Evolutionary conservation across 1,140 invertebrate species (phyloP), one percentile per base, ranked within the genome.

Genomic region (Physella acuta): DNA sequence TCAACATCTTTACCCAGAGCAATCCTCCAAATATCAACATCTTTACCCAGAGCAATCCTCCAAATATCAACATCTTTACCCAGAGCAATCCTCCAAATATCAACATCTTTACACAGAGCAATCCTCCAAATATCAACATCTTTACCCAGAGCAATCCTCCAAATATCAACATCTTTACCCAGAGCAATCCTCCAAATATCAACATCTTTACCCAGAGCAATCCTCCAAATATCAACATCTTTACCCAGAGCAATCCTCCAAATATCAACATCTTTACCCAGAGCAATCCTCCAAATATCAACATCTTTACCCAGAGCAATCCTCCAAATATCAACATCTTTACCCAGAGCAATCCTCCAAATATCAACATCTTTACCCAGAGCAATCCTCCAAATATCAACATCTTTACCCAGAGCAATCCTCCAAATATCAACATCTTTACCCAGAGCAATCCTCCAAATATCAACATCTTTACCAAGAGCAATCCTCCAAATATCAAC

Each of bases 371-470:
- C 64, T 53, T 58, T 71, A 87, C 85, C 79, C n/a, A 87, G 66
- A 65, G 81, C 82, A 61, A 87, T 85, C 71, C 86, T 78, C 34
- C 86, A n/a, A n/a, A n/a, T n/a, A n/a, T n/a, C n/a, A n/a, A n/a
- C n/a, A n/a, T n/a, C 64, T 53, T 58, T 71, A 87, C 85, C 79
- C n/a, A 87, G 66, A 65, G 81, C 82, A 61, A 87, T 85, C 71
- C 86, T 78, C 34, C 86, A n/a, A n/a, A n/a, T n/a, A n/a, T n/a
- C n/a, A n/a, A n/a, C n/a, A n/a, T n/a, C 64, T 53, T 58, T 71
- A 87, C 85, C 79, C n/a, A 87, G 66, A 65, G 81, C 82, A 61
- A 87, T 85, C 71, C 86, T 78, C 34, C 86, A n/a, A n/a, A n/a
- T n/a, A n/a, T n/a, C n/a, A n/a, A n/a, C n/a, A n/a, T n/a, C 64